Evolutionary conservation across 2,113 vertebrate genomes (phyloP).

Genomic region (Sceloporus undulatus): DNA sequence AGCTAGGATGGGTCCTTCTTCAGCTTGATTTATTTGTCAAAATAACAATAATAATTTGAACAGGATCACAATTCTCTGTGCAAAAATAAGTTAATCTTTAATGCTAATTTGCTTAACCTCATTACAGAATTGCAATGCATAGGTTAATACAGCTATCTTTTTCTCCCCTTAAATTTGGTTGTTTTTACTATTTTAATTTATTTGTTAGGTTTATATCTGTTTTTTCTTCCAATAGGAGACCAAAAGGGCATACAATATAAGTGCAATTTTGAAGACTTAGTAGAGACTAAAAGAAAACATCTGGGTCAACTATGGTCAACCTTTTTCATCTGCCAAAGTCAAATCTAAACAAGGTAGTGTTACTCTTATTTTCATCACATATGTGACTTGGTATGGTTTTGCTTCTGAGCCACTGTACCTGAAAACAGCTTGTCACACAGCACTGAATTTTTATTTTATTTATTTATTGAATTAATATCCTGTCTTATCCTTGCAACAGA

Average conservation of each 20-base stretch:
- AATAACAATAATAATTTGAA: conserved; percentile 22
- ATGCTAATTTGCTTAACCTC: conserved; percentile 13
- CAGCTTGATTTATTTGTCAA: conserved; percentile 42
- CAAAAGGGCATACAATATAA: background rate
- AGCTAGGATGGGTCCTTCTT: conserved; percentile 21
- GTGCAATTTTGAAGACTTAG: background rate
- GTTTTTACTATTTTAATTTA: no score
- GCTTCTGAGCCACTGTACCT: background rate
- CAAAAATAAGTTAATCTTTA: background rate
- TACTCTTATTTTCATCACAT: background rate
- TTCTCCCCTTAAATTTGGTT: background rate
- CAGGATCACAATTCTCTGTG: conserved; percentile 22
- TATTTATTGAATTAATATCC: no score
- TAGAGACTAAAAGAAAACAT: background rate
- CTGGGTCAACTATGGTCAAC: background rate
- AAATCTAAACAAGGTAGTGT: background rate
- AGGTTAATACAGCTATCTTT: background rate
- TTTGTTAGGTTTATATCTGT: no score
- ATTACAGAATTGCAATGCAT: background rate
- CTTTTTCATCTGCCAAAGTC: background rate
- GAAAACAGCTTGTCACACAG: background rate
- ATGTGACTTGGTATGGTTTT: background rate
- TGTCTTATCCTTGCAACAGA: background rate
- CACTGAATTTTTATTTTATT: background rate
- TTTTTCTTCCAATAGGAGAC: no score